Evolutionary conservation across 35 echinoderm and acorn worm species (phyloP), one percentile per base, ranked within the genome.

Genomic region (Acanthaster planci): DNA sequence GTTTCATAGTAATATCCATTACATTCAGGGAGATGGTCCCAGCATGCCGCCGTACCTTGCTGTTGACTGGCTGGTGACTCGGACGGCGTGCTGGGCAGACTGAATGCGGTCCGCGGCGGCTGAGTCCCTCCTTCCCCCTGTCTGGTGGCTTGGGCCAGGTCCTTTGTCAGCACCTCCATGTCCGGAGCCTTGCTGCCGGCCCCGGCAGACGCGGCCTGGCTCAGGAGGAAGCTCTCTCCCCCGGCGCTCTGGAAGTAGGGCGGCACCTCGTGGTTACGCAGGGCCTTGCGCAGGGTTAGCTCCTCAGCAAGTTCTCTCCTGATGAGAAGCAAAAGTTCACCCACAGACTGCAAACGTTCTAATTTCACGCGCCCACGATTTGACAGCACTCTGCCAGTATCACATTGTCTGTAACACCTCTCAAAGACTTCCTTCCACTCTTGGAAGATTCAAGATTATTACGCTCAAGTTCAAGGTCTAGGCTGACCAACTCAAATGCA

Each of bases 221-320:
- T 64, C 9, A 79, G 40, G 30, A 92, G 42, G 81, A 94, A 94
- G 21, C 77, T 84, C 72, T 92, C 78, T 7, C 96, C 96, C 92
- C 92, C 94, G 38, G 86, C 77, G 36, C 88, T 85, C 17, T 89
- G 52, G 83, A 98, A 94, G 86, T 94, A 94, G 67, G 92, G 89
- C 5, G 96, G 96, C 0, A 94, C 96, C 35, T 88, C 89, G 23
- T 86, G 72, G 58, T 91, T 88, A 32, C 81, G 78, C 18, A 99
- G 83, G 34, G 96, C 96, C 12, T 89, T 59, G 38, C 88, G 92
- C 34, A 86, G 88, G 1, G 58, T 89, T 34, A 89, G 81, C 77
- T 99, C 96, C 51, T 94, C 88, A 30, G 80, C 68, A 5, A 90
- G 42, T 16, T 93, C 91, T 36, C 37, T 67, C 75, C 95, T 97